Conservation (phyloP, 2,797 vertebrate species). For the Sus cebifrons region DNA sequence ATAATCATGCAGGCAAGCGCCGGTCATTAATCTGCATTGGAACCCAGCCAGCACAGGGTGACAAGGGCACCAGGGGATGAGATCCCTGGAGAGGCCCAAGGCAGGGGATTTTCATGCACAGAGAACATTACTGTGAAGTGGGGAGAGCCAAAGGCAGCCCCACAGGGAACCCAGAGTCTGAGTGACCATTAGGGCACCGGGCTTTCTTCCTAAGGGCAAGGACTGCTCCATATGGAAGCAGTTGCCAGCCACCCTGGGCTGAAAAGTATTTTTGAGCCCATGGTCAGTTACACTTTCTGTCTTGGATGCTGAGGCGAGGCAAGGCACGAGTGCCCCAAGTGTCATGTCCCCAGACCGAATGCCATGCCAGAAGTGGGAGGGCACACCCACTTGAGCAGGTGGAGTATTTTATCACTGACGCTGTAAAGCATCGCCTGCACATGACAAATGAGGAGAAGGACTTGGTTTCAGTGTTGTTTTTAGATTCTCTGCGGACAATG, state of each 20-base stretch:
- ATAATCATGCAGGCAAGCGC: slow-evolving; percentile 58
- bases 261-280: neutral
- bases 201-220: neutral
- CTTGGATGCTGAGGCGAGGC: accelerated
- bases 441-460: accelerated
- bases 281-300: neutral
- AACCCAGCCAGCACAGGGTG: slow-evolving; percentile 30
- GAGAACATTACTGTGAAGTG: accelerated
- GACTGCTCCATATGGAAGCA: accelerated
- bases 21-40: slow-evolving; percentile 70
- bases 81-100: neutral
- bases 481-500: accelerated
- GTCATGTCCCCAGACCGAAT: too few species aligned
- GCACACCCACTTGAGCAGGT: accelerated
- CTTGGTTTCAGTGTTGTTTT: accelerated
- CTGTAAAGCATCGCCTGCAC: accelerated
- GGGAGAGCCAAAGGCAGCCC: neutral
- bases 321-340: neutral
- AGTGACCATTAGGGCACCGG: accelerated
- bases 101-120: neutral
- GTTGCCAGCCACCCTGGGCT: accelerated
- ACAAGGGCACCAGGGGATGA: accelerated
- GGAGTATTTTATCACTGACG: neutral
- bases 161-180: accelerated
- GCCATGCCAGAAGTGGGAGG: neutral